Evolutionary conservation across 2,113 vertebrate genomes (phyloP), one percentile per base, ranked within the genome.

Genomic region (Oryzias celebensis): DNA sequence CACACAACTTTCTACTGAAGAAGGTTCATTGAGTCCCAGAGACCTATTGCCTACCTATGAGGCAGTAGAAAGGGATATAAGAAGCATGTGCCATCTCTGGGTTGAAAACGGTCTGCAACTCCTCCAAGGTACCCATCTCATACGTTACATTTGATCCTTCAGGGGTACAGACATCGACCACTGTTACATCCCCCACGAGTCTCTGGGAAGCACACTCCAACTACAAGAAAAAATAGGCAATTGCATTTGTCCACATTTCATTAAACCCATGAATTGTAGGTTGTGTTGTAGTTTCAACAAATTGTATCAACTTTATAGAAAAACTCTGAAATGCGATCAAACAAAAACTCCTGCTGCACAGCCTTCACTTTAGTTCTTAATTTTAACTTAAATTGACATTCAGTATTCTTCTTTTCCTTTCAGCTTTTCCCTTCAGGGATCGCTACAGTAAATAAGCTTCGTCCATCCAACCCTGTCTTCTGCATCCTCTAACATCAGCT

Each of bases 1-100:
- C 17, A 18, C 45, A 16, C 3, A 23, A 5, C 5, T 45, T 58
- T 3, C 4, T 4, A n/a, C 10, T 17, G 6, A 2, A 42, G 26
- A 54, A 14, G 46, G 2, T 6, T 41, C 56, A 62, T 49, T 16
- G 3, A 20, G 20, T 62, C 5, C 28, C 2, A 52, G 4, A 22
- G 16, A 4, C 43, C 31, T 17, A 64, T 0, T 17, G 56, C 82
- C 0, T 92, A 99, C 96, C 97, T 70, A 98, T 91, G 71, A 99
- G 89, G 86, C 96, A 97, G 80, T 94, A 94, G 91, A 98, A 98
- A 17, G 96, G 95, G 78, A 98, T 92, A 81, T 96, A 98, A 62
- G 96, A 95, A 42, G 92, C 90, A 70, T 98, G 94, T 0, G 96
- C 97, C 97, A 98, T 98, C 88, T 98, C 94, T 1, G 95, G 77